These are phyloP conservation scores for Siphamia tubifer DNA, from an alignment of 2,113 vertebrate species.

Conservation along the genomic window DNA sequence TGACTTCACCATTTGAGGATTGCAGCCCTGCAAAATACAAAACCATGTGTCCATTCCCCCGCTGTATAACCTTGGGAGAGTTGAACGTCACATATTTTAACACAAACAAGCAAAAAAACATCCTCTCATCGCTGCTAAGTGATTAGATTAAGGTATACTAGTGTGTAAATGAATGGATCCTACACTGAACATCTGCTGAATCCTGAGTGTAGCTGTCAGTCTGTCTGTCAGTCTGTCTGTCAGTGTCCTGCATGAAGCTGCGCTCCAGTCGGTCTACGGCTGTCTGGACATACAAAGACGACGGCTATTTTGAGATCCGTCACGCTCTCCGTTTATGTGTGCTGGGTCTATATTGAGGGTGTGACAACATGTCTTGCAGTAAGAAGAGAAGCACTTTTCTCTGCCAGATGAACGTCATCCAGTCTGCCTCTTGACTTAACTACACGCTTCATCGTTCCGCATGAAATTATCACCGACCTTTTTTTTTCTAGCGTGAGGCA, in stretches of 20 bases:
- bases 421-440: conserved; percentile 11
- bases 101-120: no score
- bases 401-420: conserved; percentile 26
- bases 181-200: conserved; percentile 6
- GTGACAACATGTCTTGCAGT: conserved; percentile 28
- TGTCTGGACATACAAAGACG: neutral
- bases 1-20: no score
- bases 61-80: no score
- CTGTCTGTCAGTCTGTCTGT: conserved; percentile 1
- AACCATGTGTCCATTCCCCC: no score
- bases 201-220: neutral
- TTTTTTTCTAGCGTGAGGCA: neutral
- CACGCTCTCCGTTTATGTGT: neutral
- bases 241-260: neutral
- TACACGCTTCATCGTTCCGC: neutral
- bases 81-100: no score
- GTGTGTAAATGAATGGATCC: neutral
- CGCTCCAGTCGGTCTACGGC: neutral
- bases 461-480: neutral
- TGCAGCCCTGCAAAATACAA: no score
- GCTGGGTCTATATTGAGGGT: conserved; percentile 10
- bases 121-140: no score
- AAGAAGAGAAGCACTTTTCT: conserved; percentile 34
- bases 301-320: conserved; percentile 16
- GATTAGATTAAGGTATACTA: no score